phyloP scores from a whole-genome alignment of 2,888 invertebrate genomes.

The Pyrocoelia pectoralis region DNA sequence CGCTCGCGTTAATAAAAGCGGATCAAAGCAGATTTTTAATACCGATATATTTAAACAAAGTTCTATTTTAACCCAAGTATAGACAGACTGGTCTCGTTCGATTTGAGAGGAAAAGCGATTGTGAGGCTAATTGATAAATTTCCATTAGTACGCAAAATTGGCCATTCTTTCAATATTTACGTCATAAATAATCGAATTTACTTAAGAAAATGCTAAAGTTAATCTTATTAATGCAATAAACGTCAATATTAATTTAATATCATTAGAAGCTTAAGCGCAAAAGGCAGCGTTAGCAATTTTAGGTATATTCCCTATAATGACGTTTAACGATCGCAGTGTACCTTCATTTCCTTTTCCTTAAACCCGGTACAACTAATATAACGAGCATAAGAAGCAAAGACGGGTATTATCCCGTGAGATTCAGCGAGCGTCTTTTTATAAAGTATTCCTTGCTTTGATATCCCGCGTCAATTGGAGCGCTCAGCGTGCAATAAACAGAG shows the following conservation, averaged over 20 bases:
- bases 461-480: slow-evolving; percentile 27
- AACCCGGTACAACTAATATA: slow-evolving; percentile 25
- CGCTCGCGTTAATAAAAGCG: background rate
- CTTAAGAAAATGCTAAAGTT: background rate
- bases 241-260: background rate
- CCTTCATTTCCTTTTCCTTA: slow-evolving; percentile 23
- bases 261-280: background rate
- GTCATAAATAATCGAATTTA: background rate
- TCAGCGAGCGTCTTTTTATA: slow-evolving; percentile 23
- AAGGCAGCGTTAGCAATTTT: background rate
- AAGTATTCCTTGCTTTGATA: slow-evolving; percentile 29
- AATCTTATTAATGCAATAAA: background rate
- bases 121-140: no score
- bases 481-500: slow-evolving; percentile 32
- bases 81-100: no score
- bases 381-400: slow-evolving; percentile 27
- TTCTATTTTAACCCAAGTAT: no score
- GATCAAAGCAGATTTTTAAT: background rate
- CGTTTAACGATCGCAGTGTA: slow-evolving; percentile 17
- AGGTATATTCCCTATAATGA: slow-evolving; percentile 3
- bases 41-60: background rate
- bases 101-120: no score
- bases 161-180: background rate
- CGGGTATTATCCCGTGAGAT: slow-evolving; percentile 24
- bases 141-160: background rate